Percentiles rank a stretch among this genome's conserved stretches.
Conservation (phyloP, 2,888 invertebrate species). For the Dilophus febrilis region DNA sequence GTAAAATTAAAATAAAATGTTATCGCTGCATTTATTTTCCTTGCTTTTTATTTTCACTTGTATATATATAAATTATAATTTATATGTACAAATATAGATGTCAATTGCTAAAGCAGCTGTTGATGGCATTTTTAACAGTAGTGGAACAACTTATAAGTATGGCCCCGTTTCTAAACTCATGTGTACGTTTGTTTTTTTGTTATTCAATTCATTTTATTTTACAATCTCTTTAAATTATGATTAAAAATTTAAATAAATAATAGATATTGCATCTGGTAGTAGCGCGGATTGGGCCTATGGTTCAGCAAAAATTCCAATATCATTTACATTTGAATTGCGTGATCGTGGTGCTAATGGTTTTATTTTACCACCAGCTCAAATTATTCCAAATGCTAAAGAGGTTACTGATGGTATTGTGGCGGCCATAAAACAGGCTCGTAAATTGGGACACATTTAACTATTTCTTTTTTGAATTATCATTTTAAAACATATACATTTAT, state of each 20-base stretch:
- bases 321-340: conserved; percentile 50
- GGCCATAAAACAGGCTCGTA: neutral
- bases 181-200: too few relatives aligned
- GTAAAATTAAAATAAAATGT: too few relatives aligned
- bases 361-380: conserved; percentile 44
- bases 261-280: conserved; percentile 48
- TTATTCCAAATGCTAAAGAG: conserved; percentile 46
- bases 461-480: too few relatives aligned
- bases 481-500: too few relatives aligned
- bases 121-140: conserved; percentile 29
- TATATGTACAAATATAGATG: conserved; percentile 3
- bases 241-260: too few relatives aligned
- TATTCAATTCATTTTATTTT: too few relatives aligned
- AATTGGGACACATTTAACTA: conserved; percentile 2
- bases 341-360: conserved; percentile 43
- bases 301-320: conserved; percentile 42
- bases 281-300: conserved; percentile 64
- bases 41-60: too few relatives aligned
- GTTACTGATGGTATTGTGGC: conserved; percentile 17
- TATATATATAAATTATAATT: too few relatives aligned
- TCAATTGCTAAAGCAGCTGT: neutral
- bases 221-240: too few relatives aligned
- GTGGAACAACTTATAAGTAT: conserved; percentile 40
- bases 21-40: too few relatives aligned
- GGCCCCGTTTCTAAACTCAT: too few relatives aligned